Percentiles rank a stretch among this genome's conserved stretches.
These are phyloP conservation scores for Perccottus glenii DNA, from an alignment of 2,113 vertebrate species.

Conservation along the genomic window DNA sequence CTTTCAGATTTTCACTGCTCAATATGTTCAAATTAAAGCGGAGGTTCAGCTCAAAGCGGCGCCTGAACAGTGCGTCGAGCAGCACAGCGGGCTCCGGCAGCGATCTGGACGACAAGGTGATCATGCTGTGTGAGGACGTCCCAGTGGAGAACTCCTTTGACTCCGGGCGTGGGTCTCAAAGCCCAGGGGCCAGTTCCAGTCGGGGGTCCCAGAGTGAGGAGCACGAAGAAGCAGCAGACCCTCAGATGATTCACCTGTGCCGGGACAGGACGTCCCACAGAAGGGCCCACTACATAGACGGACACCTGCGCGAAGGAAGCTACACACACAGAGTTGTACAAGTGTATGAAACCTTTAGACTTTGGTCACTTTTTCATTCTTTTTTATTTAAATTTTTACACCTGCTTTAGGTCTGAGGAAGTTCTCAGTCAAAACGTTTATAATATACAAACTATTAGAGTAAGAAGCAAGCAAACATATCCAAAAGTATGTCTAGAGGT, in stretches of 20 bases:
- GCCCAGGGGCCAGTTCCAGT: constrained; percentile 35
- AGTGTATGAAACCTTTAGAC: constrained; percentile 40
- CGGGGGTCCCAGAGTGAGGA: constrained; percentile 53
- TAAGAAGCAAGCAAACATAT: too few species aligned
- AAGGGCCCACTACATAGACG: constrained; percentile 41
- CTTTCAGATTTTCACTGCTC: not conserved
- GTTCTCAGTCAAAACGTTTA: too few species aligned
- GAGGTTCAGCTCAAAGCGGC: constrained; percentile 51
- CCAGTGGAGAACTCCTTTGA: constrained; percentile 43
- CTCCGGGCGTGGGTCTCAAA: constrained; percentile 34
- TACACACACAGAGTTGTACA: constrained; percentile 47
- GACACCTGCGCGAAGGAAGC: constrained; percentile 29
- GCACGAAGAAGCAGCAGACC: constrained; percentile 17
- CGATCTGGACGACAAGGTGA: constrained; percentile 71
- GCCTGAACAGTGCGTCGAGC: constrained; percentile 59
- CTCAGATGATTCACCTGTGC: constrained; percentile 27
- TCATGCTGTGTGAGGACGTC: constrained; percentile 80
- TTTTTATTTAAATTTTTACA: not conserved
- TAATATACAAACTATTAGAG: too few species aligned
- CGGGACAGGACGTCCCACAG: constrained; percentile 53
- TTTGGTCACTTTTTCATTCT: not conserved
- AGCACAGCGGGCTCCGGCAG: constrained; percentile 47
- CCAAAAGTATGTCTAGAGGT: too few species aligned
- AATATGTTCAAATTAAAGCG: constrained; percentile 69
- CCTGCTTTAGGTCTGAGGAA: too few species aligned